Evolutionary conservation across 2,113 vertebrate genomes (phyloP), one percentile per base, ranked within the genome.

Genomic region (Nasalis larvatus): DNA sequence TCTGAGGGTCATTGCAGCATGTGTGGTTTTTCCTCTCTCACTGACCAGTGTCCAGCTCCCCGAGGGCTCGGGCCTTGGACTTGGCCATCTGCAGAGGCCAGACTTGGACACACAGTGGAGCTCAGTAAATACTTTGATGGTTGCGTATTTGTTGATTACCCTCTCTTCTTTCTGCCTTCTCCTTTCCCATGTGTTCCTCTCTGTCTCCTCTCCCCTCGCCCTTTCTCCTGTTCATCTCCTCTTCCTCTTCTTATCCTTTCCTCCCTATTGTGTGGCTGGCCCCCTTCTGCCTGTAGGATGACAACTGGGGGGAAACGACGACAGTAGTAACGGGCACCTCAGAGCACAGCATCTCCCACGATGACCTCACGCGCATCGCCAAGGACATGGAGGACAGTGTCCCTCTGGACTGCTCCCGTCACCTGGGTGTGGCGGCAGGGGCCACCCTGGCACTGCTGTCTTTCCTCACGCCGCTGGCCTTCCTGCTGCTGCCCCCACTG

Each of bases 291-390:
- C 88, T 30, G 6, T 94, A 99, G 99, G 99, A 99, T 0, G 99
- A 99, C 97, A 99, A 99, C 99, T 99, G 99, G 99, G 99, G 99
- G 0, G 99, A 99, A 97, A 99, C 99, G 20, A 99, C 99, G 40
- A 99, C 99, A 0, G 99, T 99, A 6, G 99, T 99, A 91, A 99
- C 99, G 0, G 99, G 99, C 76, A 99, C 99, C 0, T 99, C 99
- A 0, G 99, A 99, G 92, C 99, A 99, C 99, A 99, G 99, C 98
- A 99, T 99, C 98, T 99, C 99, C 0, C 99, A 99, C 2, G 99
- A 99, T 98, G 99, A 99, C 99, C 98, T 99, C 98, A 99, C 99
- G 0, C 99, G 99, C 83, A 99, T 99, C 96, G 96, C 99, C 98
- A 99, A 99, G 99, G 99, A 99, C 96, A 98, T 99, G 98, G 99